Evolutionary conservation across 2,113 vertebrate species (phyloP), one percentile per base, ranked within the genome.

Genomic region (Balaeniceps rex): DNA sequence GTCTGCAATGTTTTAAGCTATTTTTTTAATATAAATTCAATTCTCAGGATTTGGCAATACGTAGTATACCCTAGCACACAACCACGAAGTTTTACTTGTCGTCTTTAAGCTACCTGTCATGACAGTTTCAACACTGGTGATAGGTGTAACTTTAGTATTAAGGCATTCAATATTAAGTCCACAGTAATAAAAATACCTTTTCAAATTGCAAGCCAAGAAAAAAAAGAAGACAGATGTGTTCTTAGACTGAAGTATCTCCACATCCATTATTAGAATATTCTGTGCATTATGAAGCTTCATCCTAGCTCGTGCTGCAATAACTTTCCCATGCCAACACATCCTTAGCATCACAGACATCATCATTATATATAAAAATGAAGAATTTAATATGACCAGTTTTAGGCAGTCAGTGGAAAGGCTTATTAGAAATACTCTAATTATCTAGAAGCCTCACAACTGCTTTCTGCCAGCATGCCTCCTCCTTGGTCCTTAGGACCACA

Each of bases 391-490:
- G 17, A 80, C 14, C 36, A 72, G 76, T 82, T 94, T 83, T 13
- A 95, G 63, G 77, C 29, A 95, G 44, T 19, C 65, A 94, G 11
- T 87, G 11, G 22, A 81, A 91, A 87, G 70, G 61, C 31, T 46
- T 89, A 76, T 85, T 71, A 95, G 66, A 90, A 94, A 93, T 85
- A 91, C 74, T 69, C 74, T 80, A 54, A 89, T 92, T 89, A 89
- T 54, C 72, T 58, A n/a, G 72, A 84, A 84, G 65, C 44, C 29
- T 89, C 61, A 38, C 14, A 89, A 72, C 22, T 74, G 46, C 40
- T 38, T 78, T 76, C 74, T 94, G 75, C 54, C 42, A 79, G n/a
- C 21, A 63, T 1, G 1, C 64, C 31, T 34, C 36, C 29, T 83
- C 78, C 83, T n/a, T 47, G 22, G 78, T 76, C 44, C 70, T 65